phyloP scores from a whole-genome alignment of 2,888 invertebrate genomes.

The Rhodophaea formosa region DNA sequence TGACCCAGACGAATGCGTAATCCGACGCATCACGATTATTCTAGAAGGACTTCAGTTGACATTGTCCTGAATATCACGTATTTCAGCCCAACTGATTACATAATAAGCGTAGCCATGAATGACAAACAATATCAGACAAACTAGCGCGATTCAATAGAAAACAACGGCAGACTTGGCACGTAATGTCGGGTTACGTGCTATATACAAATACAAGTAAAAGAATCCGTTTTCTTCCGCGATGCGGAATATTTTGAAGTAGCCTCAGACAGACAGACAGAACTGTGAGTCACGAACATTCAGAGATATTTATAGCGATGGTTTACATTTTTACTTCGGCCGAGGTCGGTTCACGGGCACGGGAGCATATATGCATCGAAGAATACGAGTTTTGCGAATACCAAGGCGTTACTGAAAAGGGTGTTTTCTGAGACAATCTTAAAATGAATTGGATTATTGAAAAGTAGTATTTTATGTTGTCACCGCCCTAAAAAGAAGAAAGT shows the following conservation, averaged over 20 bases:
- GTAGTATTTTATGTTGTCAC: no score
- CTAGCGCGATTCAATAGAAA: conserved; percentile 11
- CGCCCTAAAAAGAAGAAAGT: no score
- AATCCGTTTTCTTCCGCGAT: conserved; percentile 20
- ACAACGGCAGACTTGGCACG: conserved; percentile 13
- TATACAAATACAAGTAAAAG: conserved; percentile 12
- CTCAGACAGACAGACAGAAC: conserved; percentile 27
- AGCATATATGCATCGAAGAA: background rate
- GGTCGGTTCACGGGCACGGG: conserved; percentile 53
- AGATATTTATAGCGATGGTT: conserved; percentile 49
- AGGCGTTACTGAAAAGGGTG: no score
- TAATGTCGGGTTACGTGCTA: conserved; percentile 7
- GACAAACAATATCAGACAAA: conserved; percentile 6
- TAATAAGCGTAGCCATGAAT: background rate
- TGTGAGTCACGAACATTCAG: conserved; percentile 41
- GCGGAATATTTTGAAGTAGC: conserved; percentile 17
- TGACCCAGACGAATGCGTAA: background rate
- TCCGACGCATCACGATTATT: background rate
- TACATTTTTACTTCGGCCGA: conserved; percentile 49
- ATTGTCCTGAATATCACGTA: background rate
- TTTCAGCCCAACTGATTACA: background rate
- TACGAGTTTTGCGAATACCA: background rate
- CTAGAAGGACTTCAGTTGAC: background rate
- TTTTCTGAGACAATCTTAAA: no score
- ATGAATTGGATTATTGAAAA: no score